Evolutionary conservation across 2,113 vertebrate species (phyloP), one percentile per base, ranked within the genome.

Genomic region (Bombycilla garrulus): DNA sequence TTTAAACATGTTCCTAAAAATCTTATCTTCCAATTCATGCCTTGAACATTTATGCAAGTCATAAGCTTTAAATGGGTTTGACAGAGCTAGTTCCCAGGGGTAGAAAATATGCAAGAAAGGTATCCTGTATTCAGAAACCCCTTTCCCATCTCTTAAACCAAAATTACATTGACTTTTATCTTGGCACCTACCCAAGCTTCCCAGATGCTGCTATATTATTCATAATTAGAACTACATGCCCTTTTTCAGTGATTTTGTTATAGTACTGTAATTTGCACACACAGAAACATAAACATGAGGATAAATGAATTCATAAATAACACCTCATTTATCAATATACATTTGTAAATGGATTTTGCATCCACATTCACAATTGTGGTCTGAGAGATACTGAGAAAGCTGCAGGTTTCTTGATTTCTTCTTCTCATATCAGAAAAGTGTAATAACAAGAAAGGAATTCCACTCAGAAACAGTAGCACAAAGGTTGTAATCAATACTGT

Each of bases 141-240:
- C 33, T 62, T 78, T 86, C 77, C 33, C 64, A 81, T 69, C 62
- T 88, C 89, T 92, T 73, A 90, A 95, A 85, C 40, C 29, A 58
- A 87, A 95, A 93, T 77, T 33, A 53, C 35, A 56, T 73, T 2
- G 0, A 45, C 57, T 79, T 11, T 72, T 23, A 18, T 40, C 33
- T 6, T 96, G 94, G 81, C 90, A 88, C 13, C 12, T 42, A 61
- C 23, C 71, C 89, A 95, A 87, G 29, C 29, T 80, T 91, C 33
- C 73, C 93, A 94, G 89, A 91, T 81, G 91, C 45, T 94, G 66
- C 50, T 95, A 18, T 89, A 86, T 95, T 90, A 73, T 90, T 93
- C 54, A 80, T 66, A 91, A 93, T 95, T 82, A 91, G 24, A 31
- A 60, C 50, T 58, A 58, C 29, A 45, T 26, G 9, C 23, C 20